Evolutionary conservation across 2,888 invertebrate species (phyloP).

Genomic region (Megamerina dolium): DNA sequence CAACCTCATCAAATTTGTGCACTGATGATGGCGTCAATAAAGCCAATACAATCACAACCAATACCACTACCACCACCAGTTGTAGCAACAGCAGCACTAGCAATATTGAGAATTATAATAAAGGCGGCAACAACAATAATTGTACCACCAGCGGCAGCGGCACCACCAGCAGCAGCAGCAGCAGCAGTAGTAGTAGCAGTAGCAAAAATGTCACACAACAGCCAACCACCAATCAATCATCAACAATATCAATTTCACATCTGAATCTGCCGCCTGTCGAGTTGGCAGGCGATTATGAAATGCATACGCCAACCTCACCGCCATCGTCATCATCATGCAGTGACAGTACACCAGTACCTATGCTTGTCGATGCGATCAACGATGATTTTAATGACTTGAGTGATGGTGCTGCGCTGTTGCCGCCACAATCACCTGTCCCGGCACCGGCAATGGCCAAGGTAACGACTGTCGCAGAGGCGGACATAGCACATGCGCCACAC

Average conservation of each 20-base stretch:
- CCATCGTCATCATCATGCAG: constrained; percentile 1
- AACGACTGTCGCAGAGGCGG: constrained; percentile 11
- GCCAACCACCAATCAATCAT: too few relatives aligned
- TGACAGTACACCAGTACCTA: constrained; percentile 11
- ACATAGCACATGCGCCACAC: constrained; percentile 7
- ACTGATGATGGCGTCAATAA: not conserved
- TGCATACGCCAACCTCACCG: constrained; percentile 3
- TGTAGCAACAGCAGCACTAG: not conserved
- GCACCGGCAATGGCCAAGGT: constrained; percentile 17
- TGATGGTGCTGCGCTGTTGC: constrained; percentile 11
- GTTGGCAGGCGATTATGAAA: constrained; percentile 1
- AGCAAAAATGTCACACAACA: not conserved
- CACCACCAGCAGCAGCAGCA: constrained; percentile 15
- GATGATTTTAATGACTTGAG: constrained; percentile 15
- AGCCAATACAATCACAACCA: not conserved
- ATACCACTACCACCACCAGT: not conserved
- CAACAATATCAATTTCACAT: constrained; percentile 1
- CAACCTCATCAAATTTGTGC: not conserved
- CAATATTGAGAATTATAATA: too few relatives aligned
- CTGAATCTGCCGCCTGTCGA: constrained; percentile 4
- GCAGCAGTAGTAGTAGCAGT: constrained; percentile 11
- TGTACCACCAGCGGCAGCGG: constrained; percentile 2
- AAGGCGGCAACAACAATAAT: not conserved
- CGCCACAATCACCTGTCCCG: constrained; percentile 19
- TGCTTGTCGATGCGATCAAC: constrained; percentile 15